These are phyloP conservation scores for Sinopyrophorus schimmeli DNA, from an alignment of 2,888 invertebrate genomes.

Conservation along the genomic window DNA sequence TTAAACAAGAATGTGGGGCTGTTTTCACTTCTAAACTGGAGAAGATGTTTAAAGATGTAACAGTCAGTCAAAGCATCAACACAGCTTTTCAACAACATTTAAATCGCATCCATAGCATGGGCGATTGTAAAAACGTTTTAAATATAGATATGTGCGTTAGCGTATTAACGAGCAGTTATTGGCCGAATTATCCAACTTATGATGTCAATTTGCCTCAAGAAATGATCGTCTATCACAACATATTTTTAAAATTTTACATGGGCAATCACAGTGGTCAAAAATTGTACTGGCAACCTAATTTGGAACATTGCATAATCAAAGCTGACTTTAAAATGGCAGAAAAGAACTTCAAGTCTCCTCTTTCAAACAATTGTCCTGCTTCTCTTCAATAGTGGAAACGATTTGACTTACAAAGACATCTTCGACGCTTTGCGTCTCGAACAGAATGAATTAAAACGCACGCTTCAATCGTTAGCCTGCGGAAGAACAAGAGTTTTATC, in stretches of 20 bases:
- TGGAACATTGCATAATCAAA: constrained; percentile 91
- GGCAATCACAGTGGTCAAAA: constrained; percentile 95
- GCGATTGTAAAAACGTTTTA: constrained; percentile 38
- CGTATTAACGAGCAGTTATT: constrained; percentile 96
- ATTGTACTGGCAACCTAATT: constrained; percentile 95
- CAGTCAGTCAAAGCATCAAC: constrained; percentile 92
- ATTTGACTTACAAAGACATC: constrained; percentile 82
- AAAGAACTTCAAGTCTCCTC: constrained; percentile 96
- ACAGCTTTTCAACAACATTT: constrained; percentile 84
- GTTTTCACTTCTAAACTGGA: constrained; percentile 97
- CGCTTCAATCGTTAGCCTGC: constrained; percentile 92
- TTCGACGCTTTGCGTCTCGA: constrained; percentile 88
- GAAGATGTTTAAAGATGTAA: constrained; percentile 99
- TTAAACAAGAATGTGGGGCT: constrained; percentile 97
- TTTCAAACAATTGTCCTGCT: constrained; percentile 93
- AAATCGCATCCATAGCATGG: constrained; percentile 32
- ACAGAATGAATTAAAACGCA: constrained; percentile 86
- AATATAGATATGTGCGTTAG: constrained; percentile 85
- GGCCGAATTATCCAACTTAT: constrained; percentile 92
- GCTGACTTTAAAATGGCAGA: constrained; percentile 80
- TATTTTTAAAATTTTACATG: constrained; percentile 94
- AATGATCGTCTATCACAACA: constrained; percentile 87
- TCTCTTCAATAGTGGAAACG: constrained; percentile 85
- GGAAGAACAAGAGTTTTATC: constrained; percentile 85
- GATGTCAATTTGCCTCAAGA: constrained; percentile 86